phyloP scores from a whole-genome alignment of 2,113 vertebrate genomes.

The Cyanoderma ruficeps region DNA sequence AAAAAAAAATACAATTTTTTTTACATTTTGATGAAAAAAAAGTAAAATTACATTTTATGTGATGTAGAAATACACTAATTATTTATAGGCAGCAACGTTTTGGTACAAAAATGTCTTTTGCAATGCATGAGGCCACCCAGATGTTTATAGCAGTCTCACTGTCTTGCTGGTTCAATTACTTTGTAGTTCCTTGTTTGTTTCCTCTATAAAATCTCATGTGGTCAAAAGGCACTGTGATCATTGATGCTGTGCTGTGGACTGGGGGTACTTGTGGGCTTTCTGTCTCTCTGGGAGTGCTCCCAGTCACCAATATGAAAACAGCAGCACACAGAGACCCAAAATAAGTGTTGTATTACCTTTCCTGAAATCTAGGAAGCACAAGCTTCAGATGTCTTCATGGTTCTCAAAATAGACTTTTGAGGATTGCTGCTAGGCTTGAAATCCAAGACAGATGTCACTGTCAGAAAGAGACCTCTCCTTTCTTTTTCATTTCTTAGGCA shows the following conservation, averaged over 20 bases:
- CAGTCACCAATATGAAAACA: neutral
- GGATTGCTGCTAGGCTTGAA: neutral
- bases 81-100: neutral
- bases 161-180: neutral
- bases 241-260: neutral
- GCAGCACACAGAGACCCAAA: neutral
- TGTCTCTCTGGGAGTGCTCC: neutral
- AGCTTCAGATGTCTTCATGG: neutral
- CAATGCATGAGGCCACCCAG: neutral
- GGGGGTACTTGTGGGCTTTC: neutral
- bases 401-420: neutral
- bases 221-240: neutral
- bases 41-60: neutral
- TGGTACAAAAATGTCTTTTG: neutral
- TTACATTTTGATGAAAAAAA: neutral
- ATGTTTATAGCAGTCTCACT: neutral
- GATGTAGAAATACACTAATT: neutral
- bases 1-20: neutral
- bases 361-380: neutral
- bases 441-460: neutral
- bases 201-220: neutral
- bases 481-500: neutral
- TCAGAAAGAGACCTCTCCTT: neutral
- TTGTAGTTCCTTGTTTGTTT: constrained; percentile 13
- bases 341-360: neutral